phyloP scores from a whole-genome alignment of 2,113 vertebrate genomes.

The Vulpes lagopus region DNA sequence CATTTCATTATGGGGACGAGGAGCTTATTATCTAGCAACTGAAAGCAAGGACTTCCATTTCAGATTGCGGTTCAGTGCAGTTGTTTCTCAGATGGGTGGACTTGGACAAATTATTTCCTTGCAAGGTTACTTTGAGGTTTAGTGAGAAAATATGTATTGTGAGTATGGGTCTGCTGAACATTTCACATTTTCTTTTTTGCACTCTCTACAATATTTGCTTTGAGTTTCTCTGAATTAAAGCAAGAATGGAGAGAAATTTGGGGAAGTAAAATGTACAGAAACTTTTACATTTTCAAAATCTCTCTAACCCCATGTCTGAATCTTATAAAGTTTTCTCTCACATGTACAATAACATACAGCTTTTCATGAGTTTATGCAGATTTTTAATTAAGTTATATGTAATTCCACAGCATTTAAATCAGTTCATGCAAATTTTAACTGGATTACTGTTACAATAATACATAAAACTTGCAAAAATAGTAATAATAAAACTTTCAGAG shows the following conservation, averaged over 20 bases:
- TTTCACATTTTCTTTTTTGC: neutral
- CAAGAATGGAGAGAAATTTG: neutral
- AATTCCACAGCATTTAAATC: neutral
- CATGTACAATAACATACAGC: neutral
- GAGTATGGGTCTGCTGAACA: neutral
- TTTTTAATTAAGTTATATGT: neutral
- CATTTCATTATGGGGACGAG: neutral
- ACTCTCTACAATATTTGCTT: conserved; percentile 10
- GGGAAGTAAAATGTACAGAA: neutral
- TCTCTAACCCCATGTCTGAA: neutral
- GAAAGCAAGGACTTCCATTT: neutral
- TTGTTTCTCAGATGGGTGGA: neutral
- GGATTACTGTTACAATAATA: neutral
- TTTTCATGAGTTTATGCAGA: neutral
- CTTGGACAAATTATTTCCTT: neutral
- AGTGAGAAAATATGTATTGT: neutral
- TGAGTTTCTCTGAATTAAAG: neutral
- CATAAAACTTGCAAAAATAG: neutral
- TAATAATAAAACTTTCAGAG: neutral
- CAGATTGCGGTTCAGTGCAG: neutral
- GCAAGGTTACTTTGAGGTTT: neutral
- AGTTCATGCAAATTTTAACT: neutral
- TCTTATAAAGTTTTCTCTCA: neutral
- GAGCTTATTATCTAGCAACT: neutral
- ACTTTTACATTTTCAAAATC: neutral